Evolutionary conservation across 92 coral and sea anemone species (phyloP), one percentile per base, ranked within the genome.

Genomic region (Porites rus): DNA sequence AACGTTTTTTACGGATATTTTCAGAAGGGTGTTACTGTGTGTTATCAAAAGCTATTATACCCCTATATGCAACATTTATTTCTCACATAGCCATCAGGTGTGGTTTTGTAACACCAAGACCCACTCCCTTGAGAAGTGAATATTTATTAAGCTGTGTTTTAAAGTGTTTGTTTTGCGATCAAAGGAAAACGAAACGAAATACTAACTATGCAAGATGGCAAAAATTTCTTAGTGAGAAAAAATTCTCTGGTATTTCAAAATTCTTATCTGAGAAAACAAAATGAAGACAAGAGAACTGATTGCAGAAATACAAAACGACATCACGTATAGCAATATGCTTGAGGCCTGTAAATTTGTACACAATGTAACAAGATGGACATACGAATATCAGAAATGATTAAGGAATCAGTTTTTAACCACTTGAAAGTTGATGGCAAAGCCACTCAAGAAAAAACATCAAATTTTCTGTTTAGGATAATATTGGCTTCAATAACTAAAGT

Each of bases 361-460:
- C 16, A 67, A 66, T 79, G 84, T 65, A 81, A 81, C 85, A 56
- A 69, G 17, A 8, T 8, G 67, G 54, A 80, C 63, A 31, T 81
- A 43, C 25, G 17, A 81, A 81, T 81, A 81, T 81, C 75, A 74
- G 67, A 69, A 74, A 25, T 31, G 76, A 69, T 69, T 69, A 81
- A 24, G 76, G 76, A 81, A 81, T 69, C 70, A 69, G 77, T 81
- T 81, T 81, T 74, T 62, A 25, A 31, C 69, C 86, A 81, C 86
- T 81, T 70, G 86, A 81, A 31, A 72, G 19, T 83, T 64, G 80
- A 65, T 73, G 80, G 72, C 46, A 50, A 61, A 75, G 72, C 73
- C 87, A 83, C 87, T 83, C 71, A 72, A 74, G 28, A 83, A 18
- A 83, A 74, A 83, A 74, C 79, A 73, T 63, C 74, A 73, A 60